Base-by-base conservation (phyloP, 1,140 invertebrate species). In the Apocrypta bakeri region DNA sequence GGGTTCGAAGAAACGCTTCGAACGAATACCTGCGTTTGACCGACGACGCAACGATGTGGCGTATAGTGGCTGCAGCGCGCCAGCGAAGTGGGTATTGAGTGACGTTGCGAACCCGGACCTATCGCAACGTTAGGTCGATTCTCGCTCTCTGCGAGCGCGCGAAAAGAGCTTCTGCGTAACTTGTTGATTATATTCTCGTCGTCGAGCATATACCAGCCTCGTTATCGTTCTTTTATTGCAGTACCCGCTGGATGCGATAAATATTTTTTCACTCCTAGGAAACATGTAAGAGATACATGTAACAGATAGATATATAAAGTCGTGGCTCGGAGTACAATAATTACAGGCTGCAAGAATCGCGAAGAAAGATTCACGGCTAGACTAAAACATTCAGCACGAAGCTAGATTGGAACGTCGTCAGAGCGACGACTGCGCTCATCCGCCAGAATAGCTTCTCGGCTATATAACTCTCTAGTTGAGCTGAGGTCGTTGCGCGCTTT, bases 351-450 rank as follows among this genome's bases (percentile, higher is more conserved):
- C 61, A 64, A 25, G 21, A 9, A 27, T 66, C 25, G 61, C 25
- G 25, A 79, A 61, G 21, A 72, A 61, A 79, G 42, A 79, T 12
- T 7, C 1, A 21, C 24, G 33, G 61, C 48, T 56, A 24, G 42
- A 72, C 29, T 80, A 11, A 80, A 80, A 63, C 37, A 73, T 63
- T 37, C 12, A 85, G 84, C 77, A 84, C 86, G 85, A 83, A 56
- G 85, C 83, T 85, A 88, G 87, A 88, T 88, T 86, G 87, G 85
- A 84, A 88, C 86, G 84, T 89, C 87, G 87, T 85, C 63, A 61
- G 73, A 8, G 21, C 84, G 85, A 72, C 85, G 80, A 81, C 83
- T 85, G 80, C 42, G 85, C 83, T 88, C 87, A 87, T 86, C 86
- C 85, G 84, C 84, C 83, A 87, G 85, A 88, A 88, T 88, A 88